These are phyloP conservation scores for Coluber constrictor DNA, from an alignment of 2,797 vertebrate species.

Conservation along the genomic window DNA sequence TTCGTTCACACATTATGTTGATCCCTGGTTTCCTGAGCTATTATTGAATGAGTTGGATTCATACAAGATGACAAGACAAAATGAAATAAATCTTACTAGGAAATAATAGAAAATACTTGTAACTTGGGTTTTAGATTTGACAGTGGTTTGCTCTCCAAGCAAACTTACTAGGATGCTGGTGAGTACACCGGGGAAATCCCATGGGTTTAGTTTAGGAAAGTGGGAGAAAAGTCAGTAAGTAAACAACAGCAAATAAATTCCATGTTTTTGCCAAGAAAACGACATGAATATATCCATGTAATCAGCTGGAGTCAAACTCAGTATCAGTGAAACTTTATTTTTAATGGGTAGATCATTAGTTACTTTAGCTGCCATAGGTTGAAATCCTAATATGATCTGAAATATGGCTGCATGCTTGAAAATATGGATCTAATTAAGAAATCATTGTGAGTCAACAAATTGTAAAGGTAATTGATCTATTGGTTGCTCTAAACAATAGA, in stretches of 20 bases:
- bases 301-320: neutral
- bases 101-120: neutral
- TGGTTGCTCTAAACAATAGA: neutral
- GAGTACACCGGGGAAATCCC: neutral
- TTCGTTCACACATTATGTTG: neutral
- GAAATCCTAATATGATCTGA: neutral
- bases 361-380: neutral
- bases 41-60: neutral
- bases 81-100: neutral
- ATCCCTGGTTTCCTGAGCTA: neutral
- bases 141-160: no score
- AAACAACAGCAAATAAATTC: neutral
- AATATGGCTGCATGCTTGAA: neutral
- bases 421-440: neutral
- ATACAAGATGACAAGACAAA: neutral
- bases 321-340: neutral
- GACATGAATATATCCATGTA: neutral
- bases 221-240: neutral
- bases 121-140: neutral
- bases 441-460: neutral
- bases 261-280: neutral
- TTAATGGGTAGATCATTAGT: neutral
- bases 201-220: neutral
- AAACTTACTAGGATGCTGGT: neutral
- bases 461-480: neutral